These are phyloP conservation scores for Meganola albula DNA, from an alignment of 2,888 invertebrate genomes.

Conservation along the genomic window DNA sequence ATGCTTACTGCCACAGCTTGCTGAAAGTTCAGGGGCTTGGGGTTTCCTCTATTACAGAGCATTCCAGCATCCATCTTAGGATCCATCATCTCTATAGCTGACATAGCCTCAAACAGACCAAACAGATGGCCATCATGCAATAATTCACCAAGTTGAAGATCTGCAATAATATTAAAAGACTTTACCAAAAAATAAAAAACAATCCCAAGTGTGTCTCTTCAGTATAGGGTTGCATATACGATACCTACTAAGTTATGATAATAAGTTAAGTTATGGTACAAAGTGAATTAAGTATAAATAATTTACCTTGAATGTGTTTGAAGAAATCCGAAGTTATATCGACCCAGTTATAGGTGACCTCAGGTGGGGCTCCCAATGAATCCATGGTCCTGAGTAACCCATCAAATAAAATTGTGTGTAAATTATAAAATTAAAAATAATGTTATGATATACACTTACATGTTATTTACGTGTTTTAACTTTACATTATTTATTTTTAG, in stretches of 20 bases:
- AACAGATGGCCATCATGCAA: conserved; percentile 91
- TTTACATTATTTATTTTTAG: no score
- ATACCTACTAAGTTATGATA: no score
- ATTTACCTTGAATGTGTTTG: conserved; percentile 63
- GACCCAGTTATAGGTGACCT: conserved; percentile 81
- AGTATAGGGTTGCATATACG: no score
- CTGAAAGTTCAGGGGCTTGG: conserved; percentile 90
- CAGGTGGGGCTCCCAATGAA: conserved; percentile 53
- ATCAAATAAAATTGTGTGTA: no score
- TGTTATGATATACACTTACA: no score
- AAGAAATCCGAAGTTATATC: conserved; percentile 79
- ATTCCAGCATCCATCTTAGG: conserved; percentile 99
- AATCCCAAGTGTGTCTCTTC: no score
- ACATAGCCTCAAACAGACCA: conserved; percentile 98
- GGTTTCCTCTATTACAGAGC: conserved; percentile 92
- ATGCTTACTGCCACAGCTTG: conserved; percentile 86
- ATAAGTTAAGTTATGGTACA: no score
- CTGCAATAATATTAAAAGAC: no score
- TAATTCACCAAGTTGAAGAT: conserved; percentile 91
- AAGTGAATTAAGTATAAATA: no score
- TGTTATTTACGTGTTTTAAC: no score
- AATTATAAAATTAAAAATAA: no score
- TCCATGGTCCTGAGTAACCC: conserved; percentile 55
- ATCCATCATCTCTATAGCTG: conserved; percentile 99
- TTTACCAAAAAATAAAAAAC: no score